phyloP scores from a whole-genome alignment of 2,113 vertebrate species.

The Cheirogaleus medius region DNA sequence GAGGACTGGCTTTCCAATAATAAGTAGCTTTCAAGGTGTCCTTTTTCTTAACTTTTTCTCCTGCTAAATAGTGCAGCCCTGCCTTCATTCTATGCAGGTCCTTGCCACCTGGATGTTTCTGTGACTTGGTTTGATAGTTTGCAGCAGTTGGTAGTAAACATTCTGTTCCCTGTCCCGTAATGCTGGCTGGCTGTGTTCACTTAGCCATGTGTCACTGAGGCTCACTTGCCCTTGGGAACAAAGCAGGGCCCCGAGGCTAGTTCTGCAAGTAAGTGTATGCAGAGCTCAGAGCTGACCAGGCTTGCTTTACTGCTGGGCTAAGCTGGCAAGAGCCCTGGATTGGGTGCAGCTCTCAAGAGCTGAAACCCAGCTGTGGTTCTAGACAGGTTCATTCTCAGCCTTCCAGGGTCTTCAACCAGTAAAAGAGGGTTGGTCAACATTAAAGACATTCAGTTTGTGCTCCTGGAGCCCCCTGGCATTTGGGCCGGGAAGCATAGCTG shows the following conservation, averaged over 20 bases:
- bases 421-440: not conserved
- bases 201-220: not conserved
- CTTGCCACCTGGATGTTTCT: not conserved
- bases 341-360: not conserved
- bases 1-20: not conserved
- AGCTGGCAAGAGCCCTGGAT: not conserved
- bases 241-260: not conserved
- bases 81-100: not conserved
- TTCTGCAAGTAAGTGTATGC: not conserved
- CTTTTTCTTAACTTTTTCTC: constrained; percentile 4
- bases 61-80: not conserved
- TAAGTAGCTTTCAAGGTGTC: not conserved
- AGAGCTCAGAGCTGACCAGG: not conserved
- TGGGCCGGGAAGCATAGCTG: not conserved
- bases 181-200: not conserved
- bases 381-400: not conserved
- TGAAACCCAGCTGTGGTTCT: not conserved
- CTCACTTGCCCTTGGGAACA: not conserved
- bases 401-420: not conserved
- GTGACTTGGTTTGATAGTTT: not conserved
- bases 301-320: not conserved
- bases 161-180: not conserved
- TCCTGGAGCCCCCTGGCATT: not conserved
- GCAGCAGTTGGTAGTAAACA: not conserved
- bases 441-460: not conserved